Evolutionary conservation across 2,797 vertebrate genomes (phyloP), one percentile per base, ranked within the genome.

Genomic region (Lagodon rhomboides): DNA sequence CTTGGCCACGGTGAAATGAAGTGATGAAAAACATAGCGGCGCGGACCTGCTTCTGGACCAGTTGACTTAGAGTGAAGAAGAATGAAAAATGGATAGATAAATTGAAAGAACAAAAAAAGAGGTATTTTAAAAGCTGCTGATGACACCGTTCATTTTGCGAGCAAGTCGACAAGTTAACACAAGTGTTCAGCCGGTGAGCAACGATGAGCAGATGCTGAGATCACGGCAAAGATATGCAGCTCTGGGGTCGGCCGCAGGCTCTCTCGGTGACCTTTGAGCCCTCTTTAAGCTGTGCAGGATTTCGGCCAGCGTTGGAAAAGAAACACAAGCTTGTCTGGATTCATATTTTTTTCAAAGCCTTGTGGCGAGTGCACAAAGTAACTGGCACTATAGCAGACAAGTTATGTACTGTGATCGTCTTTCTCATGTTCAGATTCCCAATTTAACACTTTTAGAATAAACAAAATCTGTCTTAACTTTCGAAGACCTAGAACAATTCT

Each of bases 181-280:
- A 69, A 9, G 58, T 20, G 44, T 67, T 76, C 27, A 12, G 62
- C 12, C 5, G 65, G 17, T 51, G 46, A 44, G 56, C 22, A 12
- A 44, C 15, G 47, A 27, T 23, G 60, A 75, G 53, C 67, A 68
- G 58, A 78, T 30, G 68, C 8, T 66, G 73, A 78, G 61, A 18
- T 86, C 56, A 79, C 41, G 55, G 41, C 20, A 30, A 77, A 84
- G 76, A 60, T 73, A 86, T 82, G 83, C 62, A 58, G 59, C 80
- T 66, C 17, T 0, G 3, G 53, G 79, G 63, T 77, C 38, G 30
- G 27, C 54, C 38, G 11, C 47, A 34, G 77, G 66, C 73, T 43
- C 34, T 41, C 17, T 59, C 13, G 8, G 3, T 72, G 76, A 92
- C 84, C 87, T 87, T 50, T 85, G 67, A 86, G 58, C 85, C 46